Evolutionary conservation across 2,888 invertebrate species (phyloP), one percentile per base, ranked within the genome.

Genomic region (Tenthredo scrophulariae): DNA sequence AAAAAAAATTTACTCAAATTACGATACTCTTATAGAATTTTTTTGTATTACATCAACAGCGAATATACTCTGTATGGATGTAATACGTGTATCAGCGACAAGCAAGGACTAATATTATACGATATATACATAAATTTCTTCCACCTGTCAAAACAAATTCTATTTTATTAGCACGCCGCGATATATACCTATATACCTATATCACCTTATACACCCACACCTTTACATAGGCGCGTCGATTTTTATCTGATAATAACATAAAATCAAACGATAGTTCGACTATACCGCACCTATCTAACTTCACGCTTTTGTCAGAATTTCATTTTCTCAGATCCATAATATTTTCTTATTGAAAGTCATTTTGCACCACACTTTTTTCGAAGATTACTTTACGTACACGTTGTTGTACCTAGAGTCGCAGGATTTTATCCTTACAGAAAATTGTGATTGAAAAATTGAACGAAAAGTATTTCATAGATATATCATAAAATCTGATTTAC

Each of bases 81-180:
- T 13, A 5, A 33, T 18, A 33, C 18, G 33, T 67, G 33, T 15
- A 67, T 15, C 29, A 26, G 67, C 33, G 67, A 67, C 67, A 67
- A 67, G 13, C 65, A 29, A 33, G 18, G 67, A 33, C 33, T 29
- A 67, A 67, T 33, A 67, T 67, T 67, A 33, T 67, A 67, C 33
- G 33, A 9, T 58, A 58, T 2, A n/a, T 72, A 18, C 72, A 43
- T 13, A 22, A 74, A 74, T 74, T 40, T 74, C n/a, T 74, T 74
- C 29, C 72, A 74, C 72, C 40, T 74, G 72, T 74, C 43, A 40
- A 74, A 74, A 74, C 43, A 74, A 74, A 40, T 43, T 74, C 2
- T 40, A 74, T 74, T 74, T 43, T 22, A 74, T 18, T 18, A 74
- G 43, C 43, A 43, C 43, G 22, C 10, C 7, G n/a, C 22, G 43